Conservation (phyloP, 2,113 vertebrate genomes). For the Microtus oregoni region DNA sequence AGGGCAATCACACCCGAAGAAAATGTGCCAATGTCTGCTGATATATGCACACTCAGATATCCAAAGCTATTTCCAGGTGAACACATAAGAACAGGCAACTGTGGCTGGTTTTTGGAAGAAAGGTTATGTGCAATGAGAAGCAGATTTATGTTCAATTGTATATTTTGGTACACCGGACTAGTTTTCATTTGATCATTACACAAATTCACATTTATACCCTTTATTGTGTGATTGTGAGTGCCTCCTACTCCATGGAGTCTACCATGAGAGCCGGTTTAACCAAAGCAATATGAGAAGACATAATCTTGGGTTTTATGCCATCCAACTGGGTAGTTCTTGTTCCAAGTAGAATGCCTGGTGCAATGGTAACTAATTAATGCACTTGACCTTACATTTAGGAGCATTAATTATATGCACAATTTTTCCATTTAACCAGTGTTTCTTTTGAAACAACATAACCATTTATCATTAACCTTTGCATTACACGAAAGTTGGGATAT, state of each 20-base stretch:
- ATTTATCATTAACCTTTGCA: background rate
- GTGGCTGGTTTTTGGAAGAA: background rate
- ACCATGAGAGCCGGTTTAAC: background rate
- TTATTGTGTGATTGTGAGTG: constrained; percentile 30
- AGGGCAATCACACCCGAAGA: background rate
- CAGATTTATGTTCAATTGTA: background rate
- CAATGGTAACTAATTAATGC: background rate
- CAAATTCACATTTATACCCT: background rate
- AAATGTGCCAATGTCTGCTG: background rate
- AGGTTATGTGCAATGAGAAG: background rate
- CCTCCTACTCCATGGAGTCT: background rate
- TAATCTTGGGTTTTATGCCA: background rate
- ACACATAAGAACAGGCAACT: background rate
- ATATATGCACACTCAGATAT: background rate
- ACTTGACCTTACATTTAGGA: constrained; percentile 13
- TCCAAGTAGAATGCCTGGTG: background rate
- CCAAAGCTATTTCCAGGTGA: constrained; percentile 8
- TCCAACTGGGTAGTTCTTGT: background rate
- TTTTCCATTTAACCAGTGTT: constrained; percentile 32
- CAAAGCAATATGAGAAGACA: background rate
- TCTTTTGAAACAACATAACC: constrained; percentile 5
- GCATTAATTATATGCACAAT: background rate
- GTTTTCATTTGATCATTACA: background rate
- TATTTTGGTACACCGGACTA: background rate
- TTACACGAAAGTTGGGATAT: constrained; percentile 36